Percentiles rank a stretch among this genome's conserved stretches.
These are phyloP conservation scores for Xenentodon cancila DNA, from an alignment of 2,797 vertebrate species.

Conservation along the genomic window DNA sequence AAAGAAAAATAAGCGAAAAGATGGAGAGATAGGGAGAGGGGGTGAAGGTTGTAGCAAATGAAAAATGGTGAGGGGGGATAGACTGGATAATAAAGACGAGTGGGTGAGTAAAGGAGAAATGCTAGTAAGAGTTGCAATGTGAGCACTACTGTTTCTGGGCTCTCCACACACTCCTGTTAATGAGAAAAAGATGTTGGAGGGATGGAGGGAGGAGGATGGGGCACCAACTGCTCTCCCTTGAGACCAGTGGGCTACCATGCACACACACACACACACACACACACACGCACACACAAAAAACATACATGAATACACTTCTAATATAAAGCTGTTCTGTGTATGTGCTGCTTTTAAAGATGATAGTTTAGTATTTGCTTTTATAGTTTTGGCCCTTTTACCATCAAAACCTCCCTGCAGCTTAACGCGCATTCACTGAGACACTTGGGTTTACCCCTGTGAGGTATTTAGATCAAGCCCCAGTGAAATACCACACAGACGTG, in stretches of 20 bases:
- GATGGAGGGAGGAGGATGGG: slow-evolving; percentile 48
- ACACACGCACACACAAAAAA: no score
- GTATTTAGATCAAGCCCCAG: slow-evolving; percentile 50
- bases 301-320: slow-evolving; percentile 6
- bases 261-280: slow-evolving; percentile 19
- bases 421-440: not conserved
- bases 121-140: slow-evolving; percentile 66
- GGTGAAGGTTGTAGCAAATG: not conserved
- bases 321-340: no score
- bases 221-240: slow-evolving; percentile 34
- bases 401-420: not conserved
- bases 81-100: slow-evolving; percentile 40
- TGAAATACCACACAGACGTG: slow-evolving; percentile 74
- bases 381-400: not conserved
- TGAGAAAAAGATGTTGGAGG: slow-evolving; percentile 83
- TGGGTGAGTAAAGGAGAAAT: slow-evolving; percentile 17
- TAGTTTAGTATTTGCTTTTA: not conserved
- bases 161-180: slow-evolving; percentile 76
- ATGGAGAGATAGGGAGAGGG: slow-evolving; percentile 21
- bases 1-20: slow-evolving; percentile 24
- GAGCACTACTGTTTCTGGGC: slow-evolving; percentile 81
- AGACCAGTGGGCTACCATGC: slow-evolving; percentile 10
- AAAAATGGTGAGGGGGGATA: not conserved
- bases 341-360: no score
- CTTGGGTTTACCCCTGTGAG: slow-evolving; percentile 39